Percentiles rank a stretch among this genome's conserved stretches.
phyloP scores from a whole-genome alignment of 2,888 invertebrate genomes.

The Tineola bisselliella region DNA sequence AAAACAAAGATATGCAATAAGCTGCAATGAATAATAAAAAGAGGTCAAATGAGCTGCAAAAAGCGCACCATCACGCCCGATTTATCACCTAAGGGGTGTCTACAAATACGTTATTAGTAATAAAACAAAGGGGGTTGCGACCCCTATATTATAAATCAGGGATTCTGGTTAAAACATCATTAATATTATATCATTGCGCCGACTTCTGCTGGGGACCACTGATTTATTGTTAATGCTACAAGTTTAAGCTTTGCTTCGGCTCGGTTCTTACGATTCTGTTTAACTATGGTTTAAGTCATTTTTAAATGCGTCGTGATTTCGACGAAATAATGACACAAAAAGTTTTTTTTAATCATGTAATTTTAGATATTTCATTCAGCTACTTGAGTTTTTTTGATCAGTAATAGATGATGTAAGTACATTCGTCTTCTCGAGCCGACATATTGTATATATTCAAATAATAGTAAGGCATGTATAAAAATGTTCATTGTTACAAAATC shows the following conservation, averaged over 20 bases:
- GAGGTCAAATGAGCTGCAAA: neutral
- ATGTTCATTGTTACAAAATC: too few species aligned
- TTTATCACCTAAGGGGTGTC: neutral
- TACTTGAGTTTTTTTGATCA: too few species aligned
- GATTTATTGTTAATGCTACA: neutral
- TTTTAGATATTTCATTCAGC: too few species aligned
- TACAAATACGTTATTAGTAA: slow-evolving; percentile 10
- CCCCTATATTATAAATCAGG: slow-evolving; percentile 7
- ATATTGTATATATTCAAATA: too few species aligned
- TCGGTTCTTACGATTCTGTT: neutral
- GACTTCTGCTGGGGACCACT: neutral
- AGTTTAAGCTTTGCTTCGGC: neutral
- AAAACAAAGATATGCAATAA: neutral
- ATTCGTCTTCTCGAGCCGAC: too few species aligned
- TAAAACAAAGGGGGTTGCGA: slow-evolving; percentile 3
- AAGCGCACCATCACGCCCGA: slow-evolving; percentile 4
- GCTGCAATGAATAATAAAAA: neutral
- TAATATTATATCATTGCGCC: slow-evolving; percentile 10
- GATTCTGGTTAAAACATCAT: slow-evolving; percentile 10
- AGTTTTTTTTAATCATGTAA: too few species aligned
- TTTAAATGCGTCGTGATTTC: too few species aligned
- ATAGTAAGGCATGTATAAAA: too few species aligned
- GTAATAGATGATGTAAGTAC: too few species aligned
- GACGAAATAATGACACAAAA: too few species aligned
- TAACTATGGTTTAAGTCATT: too few species aligned